phyloP scores from a whole-genome alignment of 2,888 invertebrate genomes.

The Leptogaster cylindrica region DNA sequence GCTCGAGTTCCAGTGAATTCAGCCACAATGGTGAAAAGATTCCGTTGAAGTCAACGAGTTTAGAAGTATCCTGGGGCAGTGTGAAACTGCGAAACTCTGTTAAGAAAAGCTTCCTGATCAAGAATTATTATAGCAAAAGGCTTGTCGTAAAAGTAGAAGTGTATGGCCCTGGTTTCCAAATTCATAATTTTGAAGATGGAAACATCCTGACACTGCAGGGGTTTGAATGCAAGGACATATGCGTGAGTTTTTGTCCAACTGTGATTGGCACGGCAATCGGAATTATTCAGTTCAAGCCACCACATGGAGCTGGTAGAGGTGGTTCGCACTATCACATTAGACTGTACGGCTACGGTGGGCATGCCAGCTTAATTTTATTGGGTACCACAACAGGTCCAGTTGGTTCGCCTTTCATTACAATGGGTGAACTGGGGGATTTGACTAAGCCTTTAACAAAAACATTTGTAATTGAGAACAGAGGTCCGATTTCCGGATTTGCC shows the following conservation, averaged over 20 bases:
- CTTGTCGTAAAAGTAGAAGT: conserved; percentile 65
- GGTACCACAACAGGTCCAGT: conserved; percentile 65
- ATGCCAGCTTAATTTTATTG: conserved; percentile 63
- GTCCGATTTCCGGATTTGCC: conserved; percentile 66
- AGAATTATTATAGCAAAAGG: conserved; percentile 66
- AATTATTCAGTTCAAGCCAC: conserved; percentile 65
- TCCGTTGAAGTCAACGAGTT: conserved; percentile 66
- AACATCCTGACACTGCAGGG: conserved; percentile 63
- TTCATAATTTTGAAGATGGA: conserved; percentile 57
- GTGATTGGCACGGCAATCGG: conserved; percentile 65
- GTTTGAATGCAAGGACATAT: conserved; percentile 66
- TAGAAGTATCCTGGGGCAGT: conserved; percentile 68
- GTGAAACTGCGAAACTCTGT: conserved; percentile 65
- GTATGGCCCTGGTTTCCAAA: conserved; percentile 63
- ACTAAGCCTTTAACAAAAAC: conserved; percentile 61
- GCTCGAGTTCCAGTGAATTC: conserved; percentile 59
- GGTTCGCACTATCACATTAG: background rate
- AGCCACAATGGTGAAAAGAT: conserved; percentile 59
- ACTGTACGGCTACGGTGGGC: conserved; percentile 69
- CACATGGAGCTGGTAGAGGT: conserved; percentile 41
- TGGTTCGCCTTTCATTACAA: conserved; percentile 66
- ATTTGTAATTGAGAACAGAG: conserved; percentile 65
- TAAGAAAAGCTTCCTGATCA: conserved; percentile 65
- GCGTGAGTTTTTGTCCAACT: conserved; percentile 66
- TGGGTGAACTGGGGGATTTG: conserved; percentile 65